Base-by-base conservation (phyloP, 2,888 invertebrate genomes). In the Aphelenchoides bicaudatus region DNA sequence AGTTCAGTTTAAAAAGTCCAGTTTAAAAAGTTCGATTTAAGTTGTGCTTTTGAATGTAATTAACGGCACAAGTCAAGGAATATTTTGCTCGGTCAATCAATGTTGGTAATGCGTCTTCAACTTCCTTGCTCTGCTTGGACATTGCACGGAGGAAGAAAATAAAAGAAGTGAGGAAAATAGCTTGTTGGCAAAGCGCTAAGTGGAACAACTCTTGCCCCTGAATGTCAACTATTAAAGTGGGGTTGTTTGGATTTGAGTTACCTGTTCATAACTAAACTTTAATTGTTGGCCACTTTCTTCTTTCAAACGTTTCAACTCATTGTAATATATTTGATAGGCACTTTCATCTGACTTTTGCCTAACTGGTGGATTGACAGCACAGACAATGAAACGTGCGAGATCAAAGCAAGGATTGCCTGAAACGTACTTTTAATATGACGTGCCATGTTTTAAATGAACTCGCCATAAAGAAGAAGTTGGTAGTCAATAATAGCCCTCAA, bases 181-280 rank as follows among this genome's bases (percentile, higher is more conserved):
- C 38, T 4, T 51, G 52, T 10, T 51, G 52, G 16, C 31, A 3
- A 5, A 51, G 16, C n/a, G 52, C 37, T n/a, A 51, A 28, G 2
- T 51, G 30, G 38, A 47, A 51, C 3, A 51, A 29, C 43, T 51
- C 52, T 1, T 21, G 37, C n/a, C 39, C 52, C 52, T 51, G 25
- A 51, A 51, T 38, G 5, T 48, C 30, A 48, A 34, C 5, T 48
- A 16, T 30, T 16, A 43, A 16, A 6, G 10, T n/a, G 16, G 28
- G 8, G 13, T 6, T 48, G 5, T 21, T 31, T 6, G 31, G 31
- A 48, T 5, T 43, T 19, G 31, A 47, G 38, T 47, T 19, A 34
- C 52, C 4, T 51, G 52, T 51, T 30, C 10, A 30, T 23, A 51
- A 13, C 38, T 51, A 23, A 51, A 51, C 1, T 19, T 21, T 19